Conservation (phyloP, 2,888 invertebrate species). For the Autographa pulchrina region DNA sequence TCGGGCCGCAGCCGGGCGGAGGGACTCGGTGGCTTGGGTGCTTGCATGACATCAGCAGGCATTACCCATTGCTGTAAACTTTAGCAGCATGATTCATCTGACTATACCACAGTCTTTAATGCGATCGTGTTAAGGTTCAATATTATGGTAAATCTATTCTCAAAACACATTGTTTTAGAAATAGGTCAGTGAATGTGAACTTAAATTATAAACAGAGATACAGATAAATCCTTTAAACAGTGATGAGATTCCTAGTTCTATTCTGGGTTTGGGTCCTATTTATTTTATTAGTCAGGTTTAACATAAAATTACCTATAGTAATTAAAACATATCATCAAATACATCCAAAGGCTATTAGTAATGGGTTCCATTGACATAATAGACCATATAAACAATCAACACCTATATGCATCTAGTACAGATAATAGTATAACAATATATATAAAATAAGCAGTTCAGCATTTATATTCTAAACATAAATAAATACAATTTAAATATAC, state of each 20-base stretch:
- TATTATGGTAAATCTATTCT: slow-evolving; percentile 37
- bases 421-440: not conserved
- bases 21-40: slow-evolving; percentile 65
- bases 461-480: not conserved
- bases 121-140: slow-evolving; percentile 52
- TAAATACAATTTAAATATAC: not conserved
- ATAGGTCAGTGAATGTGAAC: slow-evolving; percentile 56
- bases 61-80: slow-evolving; percentile 79
- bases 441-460: not conserved
- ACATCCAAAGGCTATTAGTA: not conserved
- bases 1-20: slow-evolving; percentile 50
- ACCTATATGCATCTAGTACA: not conserved
- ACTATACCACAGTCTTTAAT: slow-evolving; percentile 59
- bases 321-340: not conserved
- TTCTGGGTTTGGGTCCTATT: not conserved
- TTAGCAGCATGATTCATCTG: slow-evolving; percentile 80
- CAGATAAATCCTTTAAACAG: not conserved
- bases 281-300: not conserved
- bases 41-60: slow-evolving; percentile 86
- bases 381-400: not conserved
- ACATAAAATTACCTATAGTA: not conserved
- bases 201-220: slow-evolving; percentile 42
- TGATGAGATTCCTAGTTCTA: not conserved
- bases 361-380: not conserved
- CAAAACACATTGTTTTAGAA: slow-evolving; percentile 50